Base-by-base conservation (phyloP, 2,113 vertebrate species). In the Malurus cyaneus region DNA sequence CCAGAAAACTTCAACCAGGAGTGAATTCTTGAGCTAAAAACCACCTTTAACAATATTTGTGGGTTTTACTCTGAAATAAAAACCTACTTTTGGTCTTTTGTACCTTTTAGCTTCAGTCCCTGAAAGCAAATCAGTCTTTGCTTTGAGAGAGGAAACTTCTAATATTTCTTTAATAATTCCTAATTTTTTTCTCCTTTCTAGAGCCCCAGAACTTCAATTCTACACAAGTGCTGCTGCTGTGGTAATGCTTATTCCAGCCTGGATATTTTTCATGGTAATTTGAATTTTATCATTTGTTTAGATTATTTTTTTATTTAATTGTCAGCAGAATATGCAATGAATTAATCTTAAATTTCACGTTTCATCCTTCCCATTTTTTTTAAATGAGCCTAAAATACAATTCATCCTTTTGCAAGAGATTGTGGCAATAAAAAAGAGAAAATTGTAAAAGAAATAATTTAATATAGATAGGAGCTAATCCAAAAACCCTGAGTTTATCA, bases 151-250 rank as follows among this genome's bases (percentile, higher is more conserved):
- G 39, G 39, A 39, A 39, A 39, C 39, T 39, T 39, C 10, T 39
- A 39, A 39, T 39, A 39, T 39, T 39, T 39, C 39, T 39, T 39
- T 39, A 39, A 39, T 39, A 39, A 39, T 39, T 39, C 39, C 39
- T 11, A 39, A 39, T 13, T 39, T 61, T 81, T 60, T 79, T 59
- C 2, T 34, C 46, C 5, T 89, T 42, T 86, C 1, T 78, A 99
- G 99, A 86, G 99, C 99, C 26, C 98, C 98, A 23, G 99, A 99
- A 79, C 98, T 99, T 65, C 99, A 99, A 97, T 99, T 99, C 96
- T 99, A 99, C 69, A 99, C 99, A 19, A 99, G 99, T 11, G 98
- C 99, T 6, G 98, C 99, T 2, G 99, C 99, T 0, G 96, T 99
- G 86, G 95, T 99, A 36, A 99, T 99, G 99, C 98, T 99, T 5